Conservation (phyloP, 1,140 invertebrate species). For the Penaeus indicus region DNA sequence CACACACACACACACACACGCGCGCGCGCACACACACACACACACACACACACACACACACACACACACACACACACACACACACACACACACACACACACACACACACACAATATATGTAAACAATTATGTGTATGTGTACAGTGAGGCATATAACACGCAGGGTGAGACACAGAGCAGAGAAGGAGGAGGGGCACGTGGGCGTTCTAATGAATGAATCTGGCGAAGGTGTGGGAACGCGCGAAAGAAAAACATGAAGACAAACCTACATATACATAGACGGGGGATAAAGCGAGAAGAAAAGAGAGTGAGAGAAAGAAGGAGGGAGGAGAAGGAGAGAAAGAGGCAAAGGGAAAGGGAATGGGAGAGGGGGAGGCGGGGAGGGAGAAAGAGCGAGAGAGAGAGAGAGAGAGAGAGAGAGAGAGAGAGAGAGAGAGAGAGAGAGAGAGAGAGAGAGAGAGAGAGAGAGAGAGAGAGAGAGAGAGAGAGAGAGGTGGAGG, state of each 20-base stretch:
- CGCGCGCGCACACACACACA: too few species aligned
- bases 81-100: too few species aligned
- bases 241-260: not conserved
- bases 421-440: not conserved
- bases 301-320: conserved; percentile 6
- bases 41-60: too few species aligned
- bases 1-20: too few species aligned
- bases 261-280: conserved; percentile 8
- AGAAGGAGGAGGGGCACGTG: too few species aligned
- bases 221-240: too few species aligned
- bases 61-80: too few species aligned
- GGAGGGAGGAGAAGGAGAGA: conserved; percentile 1
- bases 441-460: not conserved
- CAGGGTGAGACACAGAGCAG: too few species aligned
- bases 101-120: too few species aligned
- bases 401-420: not conserved
- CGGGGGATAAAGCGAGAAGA: not conserved
- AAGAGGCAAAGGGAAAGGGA: not conserved
- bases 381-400: not conserved
- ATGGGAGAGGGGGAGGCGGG: not conserved
- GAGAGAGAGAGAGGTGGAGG: conserved; percentile 27
- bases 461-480: not conserved
- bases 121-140: too few species aligned
- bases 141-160: too few species aligned
- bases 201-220: too few species aligned